phyloP scores from a whole-genome alignment of 1,140 invertebrate genomes.

The Oreohelix idahoensis region DNA sequence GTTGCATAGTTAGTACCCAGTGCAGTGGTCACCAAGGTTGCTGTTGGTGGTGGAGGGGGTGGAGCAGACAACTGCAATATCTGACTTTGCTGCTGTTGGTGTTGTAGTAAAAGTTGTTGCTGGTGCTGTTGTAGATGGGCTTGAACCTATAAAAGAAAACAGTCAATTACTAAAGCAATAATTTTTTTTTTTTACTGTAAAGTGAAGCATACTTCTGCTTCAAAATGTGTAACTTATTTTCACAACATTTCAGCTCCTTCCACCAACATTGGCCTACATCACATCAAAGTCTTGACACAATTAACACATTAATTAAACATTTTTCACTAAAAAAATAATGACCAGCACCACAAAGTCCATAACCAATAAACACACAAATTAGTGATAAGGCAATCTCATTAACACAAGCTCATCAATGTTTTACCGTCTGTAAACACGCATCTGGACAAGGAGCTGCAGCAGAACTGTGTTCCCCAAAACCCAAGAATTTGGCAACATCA shows the following conservation, averaged over 20 bases:
- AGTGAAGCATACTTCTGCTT: too few species aligned
- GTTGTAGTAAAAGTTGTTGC: constrained; percentile 23
- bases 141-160: not conserved
- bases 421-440: constrained; percentile 26
- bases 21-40: constrained; percentile 43
- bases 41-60: constrained; percentile 32
- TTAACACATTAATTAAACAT: too few species aligned
- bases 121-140: constrained; percentile 29
- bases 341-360: too few species aligned
- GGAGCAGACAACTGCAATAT: constrained; percentile 22
- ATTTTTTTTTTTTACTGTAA: too few species aligned
- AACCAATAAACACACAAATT: too few species aligned
- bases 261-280: too few species aligned
- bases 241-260: too few species aligned
- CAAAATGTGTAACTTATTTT: too few species aligned
- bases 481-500: constrained; percentile 41
- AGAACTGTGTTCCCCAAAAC: constrained; percentile 21
- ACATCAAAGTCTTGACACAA: too few species aligned
- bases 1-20: constrained; percentile 42
- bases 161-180: too few species aligned
- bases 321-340: too few species aligned
- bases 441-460: constrained; percentile 29
- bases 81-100: constrained; percentile 48
- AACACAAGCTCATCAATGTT: not conserved
- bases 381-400: too few species aligned